Evolutionary conservation across 2,888 invertebrate genomes (phyloP), one percentile per base, ranked within the genome.

Genomic region (Glyphotaelius pellucidus): DNA sequence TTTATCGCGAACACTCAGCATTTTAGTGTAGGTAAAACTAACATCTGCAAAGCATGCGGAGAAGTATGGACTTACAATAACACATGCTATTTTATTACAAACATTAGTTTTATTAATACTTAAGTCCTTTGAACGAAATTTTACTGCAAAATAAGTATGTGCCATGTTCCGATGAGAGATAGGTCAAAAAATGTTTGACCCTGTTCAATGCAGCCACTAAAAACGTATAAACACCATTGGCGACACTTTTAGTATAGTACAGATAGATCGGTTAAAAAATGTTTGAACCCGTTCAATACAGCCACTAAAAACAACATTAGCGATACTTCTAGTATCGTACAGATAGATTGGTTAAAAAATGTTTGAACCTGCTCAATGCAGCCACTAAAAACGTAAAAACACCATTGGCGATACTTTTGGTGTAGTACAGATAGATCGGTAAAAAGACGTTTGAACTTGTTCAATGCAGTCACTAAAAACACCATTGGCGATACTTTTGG

Each of bases 21-120:
- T 79, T 89, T 67, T n/a, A 67, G 25, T 86, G 4, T 86, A 42
- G 30, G 25, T 42, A 42, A 35, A 47, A 86, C 30, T 15, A 25
- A 47, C 86, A 86, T 86, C 86, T 85, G 85, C 85, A 38, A 32
- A 38, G 30, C 84, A 84, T 35, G 12, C 11, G 84, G 25, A 35
- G 84, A 7, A 35, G 67, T 25, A 67, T 67, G 67, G 67, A 67
- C 25, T 19, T 67, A 67, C 25, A n/a, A 67, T 67, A 67, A 67
- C 25, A 25, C 67, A 67, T 67, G 67, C 9, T 25, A 67, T 67
- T 67, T 67, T 67, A 67, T 67, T 67, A 67, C 67, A 67, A 67
- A 25, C 67, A n/a, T 67, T 67, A 7, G 25, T 25, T 67, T 25
- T 67, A 67, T 19, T 67, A 25, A 67, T 67, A 67, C 25, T 67